Conservation (phyloP, 2,797 vertebrate species). For the Poecilia velifera region DNA sequence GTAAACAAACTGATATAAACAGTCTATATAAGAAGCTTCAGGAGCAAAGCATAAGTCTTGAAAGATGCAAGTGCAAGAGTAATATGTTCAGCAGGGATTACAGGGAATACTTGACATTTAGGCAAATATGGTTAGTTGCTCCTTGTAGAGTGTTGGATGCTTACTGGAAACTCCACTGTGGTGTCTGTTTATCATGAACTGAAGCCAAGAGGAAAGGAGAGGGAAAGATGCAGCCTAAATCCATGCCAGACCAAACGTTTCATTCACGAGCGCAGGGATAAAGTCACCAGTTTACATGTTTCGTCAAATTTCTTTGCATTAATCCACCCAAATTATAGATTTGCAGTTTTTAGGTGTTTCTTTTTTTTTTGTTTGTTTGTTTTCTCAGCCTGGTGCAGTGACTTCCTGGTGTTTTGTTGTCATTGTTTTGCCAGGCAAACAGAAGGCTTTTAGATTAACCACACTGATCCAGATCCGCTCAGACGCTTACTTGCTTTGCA, state of each 20-base stretch:
- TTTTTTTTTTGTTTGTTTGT: neutral
- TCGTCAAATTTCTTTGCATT: neutral
- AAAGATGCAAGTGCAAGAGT: neutral
- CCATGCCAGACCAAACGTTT: neutral
- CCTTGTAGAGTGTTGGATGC: neutral
- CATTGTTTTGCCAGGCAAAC: neutral
- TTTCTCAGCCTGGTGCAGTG: neutral
- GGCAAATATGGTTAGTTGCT: neutral
- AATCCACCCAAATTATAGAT: neutral
- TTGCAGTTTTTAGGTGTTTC: neutral
- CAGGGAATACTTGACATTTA: neutral
- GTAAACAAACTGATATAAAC: neutral
- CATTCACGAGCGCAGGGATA: neutral
- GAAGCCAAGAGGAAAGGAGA: neutral
- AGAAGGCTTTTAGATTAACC: neutral
- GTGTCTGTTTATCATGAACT: neutral
- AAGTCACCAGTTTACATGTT: neutral
- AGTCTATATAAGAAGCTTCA: neutral
- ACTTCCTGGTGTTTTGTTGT: constrained; percentile 6
- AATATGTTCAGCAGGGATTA: neutral
- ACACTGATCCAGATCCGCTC: neutral
- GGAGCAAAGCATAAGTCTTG: neutral
- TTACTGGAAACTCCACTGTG: neutral
- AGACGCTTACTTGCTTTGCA: neutral
- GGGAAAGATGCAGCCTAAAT: neutral